Conservation (phyloP, 2,113 vertebrate species). For the Dipodomys merriami region DNA sequence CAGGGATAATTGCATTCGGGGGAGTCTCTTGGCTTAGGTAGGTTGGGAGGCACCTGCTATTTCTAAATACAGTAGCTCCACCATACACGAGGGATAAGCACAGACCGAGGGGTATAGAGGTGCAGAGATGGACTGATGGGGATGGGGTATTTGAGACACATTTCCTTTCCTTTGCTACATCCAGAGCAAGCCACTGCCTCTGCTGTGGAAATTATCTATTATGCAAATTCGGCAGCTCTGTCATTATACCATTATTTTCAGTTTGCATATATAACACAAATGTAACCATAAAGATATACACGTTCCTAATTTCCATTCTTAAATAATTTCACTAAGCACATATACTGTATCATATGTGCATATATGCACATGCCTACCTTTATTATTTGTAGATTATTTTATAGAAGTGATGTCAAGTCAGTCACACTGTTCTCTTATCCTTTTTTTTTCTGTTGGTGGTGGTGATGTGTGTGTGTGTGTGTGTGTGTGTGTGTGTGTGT, state of each 20-base stretch:
- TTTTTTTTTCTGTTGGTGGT: not conserved
- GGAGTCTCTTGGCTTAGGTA: conserved; percentile 41
- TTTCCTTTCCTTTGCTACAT: not conserved
- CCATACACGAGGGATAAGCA: not conserved
- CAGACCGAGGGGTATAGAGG: not conserved
- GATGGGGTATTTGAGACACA: not conserved
- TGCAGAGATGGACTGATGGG: not conserved
- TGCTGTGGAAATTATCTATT: not conserved
- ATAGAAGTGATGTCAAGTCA: not conserved
- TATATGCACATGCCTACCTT: not conserved
- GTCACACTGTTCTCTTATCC: not conserved
- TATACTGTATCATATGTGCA: not conserved
- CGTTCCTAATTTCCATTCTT: not conserved
- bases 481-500: too few species aligned
- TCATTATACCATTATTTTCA: conserved; percentile 25
- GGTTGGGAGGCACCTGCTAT: conserved; percentile 46
- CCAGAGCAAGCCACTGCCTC: not conserved
- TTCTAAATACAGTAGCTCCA: conserved; percentile 58
- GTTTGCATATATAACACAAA: not conserved
- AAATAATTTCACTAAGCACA: not conserved
- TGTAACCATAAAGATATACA: not conserved
- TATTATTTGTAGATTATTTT: conserved; percentile 42
- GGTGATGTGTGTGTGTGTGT: too few species aligned
- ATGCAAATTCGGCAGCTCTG: not conserved
- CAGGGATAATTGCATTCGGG: conserved; percentile 33